Base-by-base conservation (phyloP, 2,888 invertebrate genomes). In the Bombylius discolor region DNA sequence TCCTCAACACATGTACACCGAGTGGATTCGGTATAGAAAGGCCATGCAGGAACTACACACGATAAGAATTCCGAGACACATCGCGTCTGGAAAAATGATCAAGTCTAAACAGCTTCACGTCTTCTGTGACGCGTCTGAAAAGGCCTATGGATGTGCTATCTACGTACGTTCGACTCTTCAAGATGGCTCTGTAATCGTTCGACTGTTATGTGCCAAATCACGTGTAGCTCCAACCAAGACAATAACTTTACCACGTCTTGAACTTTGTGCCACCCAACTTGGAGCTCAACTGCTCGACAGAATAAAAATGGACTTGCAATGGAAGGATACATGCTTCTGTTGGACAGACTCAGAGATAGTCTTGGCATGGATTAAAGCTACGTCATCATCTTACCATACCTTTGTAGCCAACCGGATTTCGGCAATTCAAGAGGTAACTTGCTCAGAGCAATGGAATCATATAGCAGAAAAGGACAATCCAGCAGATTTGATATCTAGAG, bases 361-460 rank as follows among this genome's bases (percentile, higher is more conserved):
- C 3, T 12, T 55, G 5, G 13, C 23, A n/a, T 55, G 55, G 55
- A 47, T 51, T 4, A 45, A 53, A 1, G 5, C 49, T 1, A 14
- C 31, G 5, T 33, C 55, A n/a, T 36, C 55, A 4, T 13, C 12
- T 5, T 48, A 39, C 7, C 39, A 55, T 14, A 55, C 55, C 42
- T 55, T 55, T 42, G 48, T 55, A 1, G 55, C 55, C 4, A 55
- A 55, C 14, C 6, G 55, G 6, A 9, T 55, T 3, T 47, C 55
- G 1, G 33, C 5, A 1, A 53, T 53, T 7, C 53, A 53, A 12
- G 48, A 53, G 2, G 3, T 42, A 4, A 48, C 39, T 0, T 11
- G 4, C 3, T 13, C 23, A 4, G 31, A 36, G 1, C 53, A 48
- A 39, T 53, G 42, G 53, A 3, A 39, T 3, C 48, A 53, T 47